These are phyloP conservation scores for Amphiura filiformis DNA, from an alignment of 35 echinoderm and acorn worm genomes.

Conservation along the genomic window DNA sequence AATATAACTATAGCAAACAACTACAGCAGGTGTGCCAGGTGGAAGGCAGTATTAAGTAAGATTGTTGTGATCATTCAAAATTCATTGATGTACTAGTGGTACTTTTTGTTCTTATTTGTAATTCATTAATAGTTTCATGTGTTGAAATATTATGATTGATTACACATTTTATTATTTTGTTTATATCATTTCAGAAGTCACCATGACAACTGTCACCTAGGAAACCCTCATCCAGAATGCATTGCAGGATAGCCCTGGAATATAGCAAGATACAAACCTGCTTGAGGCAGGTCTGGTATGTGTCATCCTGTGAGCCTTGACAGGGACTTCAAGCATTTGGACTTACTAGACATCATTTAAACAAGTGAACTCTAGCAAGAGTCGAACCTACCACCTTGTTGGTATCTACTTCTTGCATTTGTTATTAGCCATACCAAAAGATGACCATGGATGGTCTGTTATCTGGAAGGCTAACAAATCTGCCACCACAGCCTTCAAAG, in stretches of 20 bases:
- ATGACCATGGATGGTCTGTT: constrained; percentile 76
- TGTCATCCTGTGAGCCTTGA: too few relatives aligned
- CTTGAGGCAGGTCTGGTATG: too few relatives aligned
- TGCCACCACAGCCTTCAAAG: constrained; percentile 69
- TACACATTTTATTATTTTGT: neutral
- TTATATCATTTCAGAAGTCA: neutral
- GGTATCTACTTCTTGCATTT: neutral
- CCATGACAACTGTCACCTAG: neutral
- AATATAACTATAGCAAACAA: too few relatives aligned
- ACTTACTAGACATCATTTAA: too few relatives aligned
- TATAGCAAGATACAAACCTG: neutral
- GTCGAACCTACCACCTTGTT: neutral
- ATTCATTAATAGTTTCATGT: too few relatives aligned
- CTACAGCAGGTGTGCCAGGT: too few relatives aligned
- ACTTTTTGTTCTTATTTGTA: too few relatives aligned
- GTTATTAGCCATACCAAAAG: neutral
- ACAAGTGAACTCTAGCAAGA: neutral
- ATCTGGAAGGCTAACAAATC: constrained; percentile 66
- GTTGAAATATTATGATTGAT: too few relatives aligned
- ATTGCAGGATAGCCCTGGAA: neutral
- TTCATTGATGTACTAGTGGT: too few relatives aligned
- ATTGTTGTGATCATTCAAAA: too few relatives aligned
- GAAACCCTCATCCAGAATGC: neutral
- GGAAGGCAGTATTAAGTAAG: too few relatives aligned
- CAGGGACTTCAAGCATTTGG: too few relatives aligned